Evolutionary conservation across 1,140 invertebrate species (phyloP).

Genomic region (Drosophila asahinai): DNA sequence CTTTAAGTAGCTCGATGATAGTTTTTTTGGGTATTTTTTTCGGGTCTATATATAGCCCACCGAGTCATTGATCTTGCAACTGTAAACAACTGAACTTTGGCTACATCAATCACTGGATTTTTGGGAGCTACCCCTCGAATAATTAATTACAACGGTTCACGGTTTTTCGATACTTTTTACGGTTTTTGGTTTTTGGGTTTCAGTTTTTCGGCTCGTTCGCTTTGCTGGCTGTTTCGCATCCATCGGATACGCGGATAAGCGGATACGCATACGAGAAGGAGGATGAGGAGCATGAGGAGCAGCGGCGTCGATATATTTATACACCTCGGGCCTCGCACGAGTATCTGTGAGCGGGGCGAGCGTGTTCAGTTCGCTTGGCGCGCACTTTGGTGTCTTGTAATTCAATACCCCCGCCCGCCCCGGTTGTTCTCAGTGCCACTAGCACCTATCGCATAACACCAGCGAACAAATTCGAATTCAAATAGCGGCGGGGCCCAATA

Average conservation of each 20-base stretch:
- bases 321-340: constrained; percentile 53
- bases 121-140: constrained; percentile 23
- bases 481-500: constrained; percentile 43
- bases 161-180: constrained; percentile 3
- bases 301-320: constrained; percentile 68
- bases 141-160: constrained; percentile 69
- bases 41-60: constrained; percentile 12
- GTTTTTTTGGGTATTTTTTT: not conserved
- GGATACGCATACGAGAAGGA: constrained; percentile 8
- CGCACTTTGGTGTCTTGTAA: constrained; percentile 83
- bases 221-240: constrained; percentile 80
- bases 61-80: constrained; percentile 53
- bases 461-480: constrained; percentile 57
- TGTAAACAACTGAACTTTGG: constrained; percentile 52
- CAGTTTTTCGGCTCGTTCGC: constrained; percentile 38
- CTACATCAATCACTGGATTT: constrained; percentile 44
- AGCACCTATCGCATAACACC: constrained; percentile 79
- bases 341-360: constrained; percentile 49
- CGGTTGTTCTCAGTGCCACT: constrained; percentile 54
- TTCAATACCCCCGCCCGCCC: constrained; percentile 71
- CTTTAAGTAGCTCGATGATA: not conserved
- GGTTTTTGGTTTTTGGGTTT: constrained; percentile 31
- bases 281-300: not conserved
- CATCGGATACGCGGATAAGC: constrained; percentile 69
- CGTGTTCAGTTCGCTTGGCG: constrained; percentile 77